phyloP scores from a whole-genome alignment of 64 coral and sea anemone genomes.

The Pachyseris speciosa region DNA sequence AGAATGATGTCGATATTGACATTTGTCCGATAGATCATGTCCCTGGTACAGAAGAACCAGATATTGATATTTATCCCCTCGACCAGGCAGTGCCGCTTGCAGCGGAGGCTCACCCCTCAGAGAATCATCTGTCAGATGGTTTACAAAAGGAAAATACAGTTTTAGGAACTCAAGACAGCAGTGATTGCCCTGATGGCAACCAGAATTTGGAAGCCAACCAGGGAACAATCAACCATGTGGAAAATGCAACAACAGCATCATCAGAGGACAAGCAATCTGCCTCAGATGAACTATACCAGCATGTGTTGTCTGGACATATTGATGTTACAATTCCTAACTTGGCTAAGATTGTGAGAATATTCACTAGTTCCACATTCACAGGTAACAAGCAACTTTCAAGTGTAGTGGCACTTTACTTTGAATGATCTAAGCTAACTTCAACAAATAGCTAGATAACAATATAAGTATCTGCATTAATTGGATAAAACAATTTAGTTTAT shows the following conservation, averaged over 20 bases:
- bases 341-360: conserved; percentile 72
- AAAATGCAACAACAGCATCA: background rate
- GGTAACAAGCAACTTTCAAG: too few species aligned
- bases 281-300: conserved; percentile 49
- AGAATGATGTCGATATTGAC: conserved; percentile 58
- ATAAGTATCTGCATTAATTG: too few species aligned
- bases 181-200: background rate
- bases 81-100: conserved; percentile 8
- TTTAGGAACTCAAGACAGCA: background rate
- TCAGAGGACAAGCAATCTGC: background rate
- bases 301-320: conserved; percentile 76
- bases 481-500: too few species aligned
- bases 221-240: background rate
- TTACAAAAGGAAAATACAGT: background rate
- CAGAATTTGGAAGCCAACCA: background rate
- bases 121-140: conserved; percentile 33
- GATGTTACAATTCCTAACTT: conserved; percentile 63
- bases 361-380: conserved; percentile 85
- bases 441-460: too few species aligned
- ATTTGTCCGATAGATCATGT: conserved; percentile 72
- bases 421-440: too few species aligned
- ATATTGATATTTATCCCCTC: conserved; percentile 81
- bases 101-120: conserved; percentile 4
- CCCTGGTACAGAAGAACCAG: conserved; percentile 26
- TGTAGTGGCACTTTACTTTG: too few species aligned